phyloP scores from a whole-genome alignment of 2,797 vertebrate genomes.

The Cirrhinus molitorella region DNA sequence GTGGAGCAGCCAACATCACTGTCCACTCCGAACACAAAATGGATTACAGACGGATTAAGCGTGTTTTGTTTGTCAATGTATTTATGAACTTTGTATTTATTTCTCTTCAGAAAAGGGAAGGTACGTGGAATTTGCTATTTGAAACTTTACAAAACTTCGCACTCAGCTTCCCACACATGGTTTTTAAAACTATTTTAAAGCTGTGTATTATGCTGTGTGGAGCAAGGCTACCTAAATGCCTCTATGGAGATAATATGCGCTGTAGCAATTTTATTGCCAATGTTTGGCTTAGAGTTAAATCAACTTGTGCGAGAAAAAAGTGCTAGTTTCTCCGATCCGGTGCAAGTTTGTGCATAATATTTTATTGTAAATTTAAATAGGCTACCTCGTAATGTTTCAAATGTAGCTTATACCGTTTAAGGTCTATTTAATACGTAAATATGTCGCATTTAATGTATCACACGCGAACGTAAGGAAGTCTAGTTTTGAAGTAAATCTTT shows the following conservation, averaged over 20 bases:
- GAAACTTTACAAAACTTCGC: not conserved
- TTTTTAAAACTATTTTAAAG: conserved; percentile 1
- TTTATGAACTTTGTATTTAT: conserved; percentile 78
- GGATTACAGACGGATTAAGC: conserved; percentile 76
- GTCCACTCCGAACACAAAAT: conserved; percentile 68
- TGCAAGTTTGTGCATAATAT: not conserved
- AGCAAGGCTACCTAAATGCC: not conserved
- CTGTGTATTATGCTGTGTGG: not conserved
- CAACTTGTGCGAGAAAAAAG: not conserved
- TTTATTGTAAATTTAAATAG: not conserved
- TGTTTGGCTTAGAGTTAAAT: not conserved
- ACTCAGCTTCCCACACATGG: not conserved
- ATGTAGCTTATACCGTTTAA: no score
- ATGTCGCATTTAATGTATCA: no score
- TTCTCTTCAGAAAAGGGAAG: conserved; percentile 81
- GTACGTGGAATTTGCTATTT: conserved; percentile 65
- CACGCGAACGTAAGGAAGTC: no score
- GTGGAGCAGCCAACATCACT: conserved; percentile 62
- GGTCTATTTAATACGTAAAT: no score
- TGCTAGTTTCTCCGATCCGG: not conserved
- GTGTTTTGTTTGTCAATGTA: conserved; percentile 75
- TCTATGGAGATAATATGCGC: not conserved
- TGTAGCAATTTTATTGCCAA: not conserved
- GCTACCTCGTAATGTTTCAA: not conserved
- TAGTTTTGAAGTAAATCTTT: not conserved